Conservation (phyloP, 2,113 vertebrate species). For the Silurus asotus region DNA sequence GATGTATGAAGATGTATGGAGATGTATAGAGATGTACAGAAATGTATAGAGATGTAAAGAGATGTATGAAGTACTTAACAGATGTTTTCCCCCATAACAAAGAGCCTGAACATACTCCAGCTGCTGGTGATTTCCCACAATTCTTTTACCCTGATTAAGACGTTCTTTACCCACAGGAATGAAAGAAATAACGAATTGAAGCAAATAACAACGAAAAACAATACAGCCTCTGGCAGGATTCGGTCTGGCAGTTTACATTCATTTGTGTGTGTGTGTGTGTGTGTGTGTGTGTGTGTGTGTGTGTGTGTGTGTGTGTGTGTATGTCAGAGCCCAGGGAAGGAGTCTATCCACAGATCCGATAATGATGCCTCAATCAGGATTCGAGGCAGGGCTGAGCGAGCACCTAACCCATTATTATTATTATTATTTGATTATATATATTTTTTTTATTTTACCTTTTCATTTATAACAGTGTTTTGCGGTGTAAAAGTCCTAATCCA, state of each 20-base stretch:
- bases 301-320: slow-evolving; percentile 26
- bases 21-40: not conserved
- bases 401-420: slow-evolving; percentile 37
- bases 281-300: slow-evolving; percentile 17
- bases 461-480: slow-evolving; percentile 73
- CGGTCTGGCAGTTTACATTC: slow-evolving; percentile 37
- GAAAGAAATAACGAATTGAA: slow-evolving; percentile 23
- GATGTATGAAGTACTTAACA: not conserved
- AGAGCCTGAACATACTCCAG: not conserved
- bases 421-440: too few species aligned
- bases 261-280: slow-evolving; percentile 27
- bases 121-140: slow-evolving; percentile 2
- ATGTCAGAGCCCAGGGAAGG: slow-evolving; percentile 16
- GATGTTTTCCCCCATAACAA: not conserved
- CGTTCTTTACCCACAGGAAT: slow-evolving; percentile 8
- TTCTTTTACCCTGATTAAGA: slow-evolving; percentile 46
- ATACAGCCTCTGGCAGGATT: slow-evolving; percentile 34
- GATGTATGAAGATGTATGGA: not conserved
- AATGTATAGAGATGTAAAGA: not conserved
- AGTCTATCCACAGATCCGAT: slow-evolving; percentile 58
- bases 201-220: slow-evolving; percentile 14
- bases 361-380: slow-evolving; percentile 64
- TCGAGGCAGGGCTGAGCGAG: slow-evolving; percentile 59
- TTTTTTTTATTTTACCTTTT: slow-evolving; percentile 28
- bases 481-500: slow-evolving; percentile 81